Base-by-base conservation (phyloP, 2,797 vertebrate genomes). In the Phoebastria nigripes region DNA sequence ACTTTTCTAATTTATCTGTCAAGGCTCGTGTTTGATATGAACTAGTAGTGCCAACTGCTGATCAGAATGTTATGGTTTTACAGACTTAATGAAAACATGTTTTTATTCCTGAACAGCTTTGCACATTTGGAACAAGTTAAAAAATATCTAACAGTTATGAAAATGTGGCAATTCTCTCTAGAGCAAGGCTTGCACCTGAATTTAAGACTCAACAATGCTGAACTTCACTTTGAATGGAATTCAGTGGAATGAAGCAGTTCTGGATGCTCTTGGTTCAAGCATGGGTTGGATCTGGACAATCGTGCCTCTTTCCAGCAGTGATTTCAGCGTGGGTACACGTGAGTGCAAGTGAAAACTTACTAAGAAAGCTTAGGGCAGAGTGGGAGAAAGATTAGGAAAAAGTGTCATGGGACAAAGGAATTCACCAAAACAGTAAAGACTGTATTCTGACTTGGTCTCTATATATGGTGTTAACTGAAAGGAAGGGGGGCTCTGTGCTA, bases 11-110 rank as follows among this genome's bases (percentile, higher is more conserved):
- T 82, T 88, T 73, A 61, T 22, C 18, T 63, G 6, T 3, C 24
- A 71, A 67, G 17, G 10, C 7, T 76, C 0, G 2, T 3, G 0
- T 73, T 89, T 89, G 18, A 61, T 69, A 44, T 0, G 1, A 63
- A 52, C 19, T 56, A 31, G 18, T 55, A 83, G 22, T 77, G 15
- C 17, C 33, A 83, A 17, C 22, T 66, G 28, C 6, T 56, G 18
- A 86, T 61, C 54, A 78, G 15, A 94, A 56, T 15, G 2, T 8
- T 73, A 28, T 25, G 15, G 5, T 52, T 91, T 77, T 52, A 54
- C 11, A 86, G 31, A 59, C 26, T 29, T 71, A 74, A 25, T 63
- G 19, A 51, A 84, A 89, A 28, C 3, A 46, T 37, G 2, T 2
- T 82, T 66, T 72, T 85, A 47, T 56, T 89, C 22, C 35, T 33